Conservation (phyloP, 2,113 vertebrate species). For the Lepisosteus oculatus region DNA sequence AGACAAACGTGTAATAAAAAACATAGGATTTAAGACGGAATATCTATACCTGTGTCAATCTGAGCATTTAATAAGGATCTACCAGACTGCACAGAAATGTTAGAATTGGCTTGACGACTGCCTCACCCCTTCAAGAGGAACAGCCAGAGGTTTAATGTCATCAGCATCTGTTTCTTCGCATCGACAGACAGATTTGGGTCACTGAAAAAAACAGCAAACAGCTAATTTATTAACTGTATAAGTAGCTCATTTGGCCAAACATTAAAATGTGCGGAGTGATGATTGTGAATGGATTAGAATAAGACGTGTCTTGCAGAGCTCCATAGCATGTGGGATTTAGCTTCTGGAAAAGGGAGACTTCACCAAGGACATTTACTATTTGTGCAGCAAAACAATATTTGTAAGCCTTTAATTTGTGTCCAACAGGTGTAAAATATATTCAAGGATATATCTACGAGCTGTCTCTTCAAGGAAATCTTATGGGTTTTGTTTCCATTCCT, state of each 20-base stretch:
- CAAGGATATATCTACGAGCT: no score
- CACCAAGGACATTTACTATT: background rate
- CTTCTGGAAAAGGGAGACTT: background rate
- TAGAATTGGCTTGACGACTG: background rate
- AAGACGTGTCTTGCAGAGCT: background rate
- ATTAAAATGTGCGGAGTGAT: background rate
- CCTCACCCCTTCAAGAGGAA: slow-evolving; percentile 13
- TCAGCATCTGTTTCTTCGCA: slow-evolving; percentile 24
- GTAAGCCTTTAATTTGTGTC: background rate
- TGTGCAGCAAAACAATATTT: background rate
- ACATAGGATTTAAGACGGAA: no score
- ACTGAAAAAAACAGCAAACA: slow-evolving; percentile 19
- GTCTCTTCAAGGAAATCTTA: no score
- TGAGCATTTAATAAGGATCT: no score
- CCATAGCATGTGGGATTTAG: background rate
- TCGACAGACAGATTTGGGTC: slow-evolving; percentile 25
- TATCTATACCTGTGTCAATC: no score
- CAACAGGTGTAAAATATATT: no score
- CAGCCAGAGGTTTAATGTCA: slow-evolving; percentile 11
- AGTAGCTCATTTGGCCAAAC: background rate
- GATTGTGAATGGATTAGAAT: background rate
- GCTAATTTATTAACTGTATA: slow-evolving; percentile 15
- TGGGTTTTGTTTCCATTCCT: no score
- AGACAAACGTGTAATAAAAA: no score
- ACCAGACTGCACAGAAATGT: no score